A percentile compares a stretch with the other conserved stretches of the same genome.
These are phyloP conservation scores for Crotalus helleri DNA, from an alignment of 2,113 vertebrate genomes.

Conservation along the genomic window DNA sequence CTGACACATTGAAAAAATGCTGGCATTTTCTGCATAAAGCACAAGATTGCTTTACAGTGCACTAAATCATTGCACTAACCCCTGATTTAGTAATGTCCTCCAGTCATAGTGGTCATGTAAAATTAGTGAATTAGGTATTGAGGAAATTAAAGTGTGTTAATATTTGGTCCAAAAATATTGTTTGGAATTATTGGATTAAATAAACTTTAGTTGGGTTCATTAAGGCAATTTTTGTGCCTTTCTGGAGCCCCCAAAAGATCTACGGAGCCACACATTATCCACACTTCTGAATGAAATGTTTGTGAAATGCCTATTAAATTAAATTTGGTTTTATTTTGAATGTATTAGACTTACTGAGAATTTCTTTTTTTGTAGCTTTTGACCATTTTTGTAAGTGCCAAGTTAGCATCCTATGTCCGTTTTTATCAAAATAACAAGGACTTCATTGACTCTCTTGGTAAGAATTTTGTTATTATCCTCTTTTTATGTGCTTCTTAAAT, in stretches of 20 bases:
- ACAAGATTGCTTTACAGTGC: background rate
- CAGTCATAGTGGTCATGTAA: background rate
- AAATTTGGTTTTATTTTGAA: constrained; percentile 17
- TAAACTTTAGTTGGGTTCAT: background rate
- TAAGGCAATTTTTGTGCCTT: background rate
- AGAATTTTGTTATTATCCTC: constrained; percentile 63
- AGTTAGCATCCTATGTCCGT: constrained; percentile 90
- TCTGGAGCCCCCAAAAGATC: background rate
- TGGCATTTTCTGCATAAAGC: background rate
- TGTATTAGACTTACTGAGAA: constrained; percentile 41
- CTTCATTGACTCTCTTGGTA: constrained; percentile 98
- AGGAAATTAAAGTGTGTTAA: background rate
- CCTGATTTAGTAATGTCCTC: background rate
- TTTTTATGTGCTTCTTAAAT: background rate
- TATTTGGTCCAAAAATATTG: background rate
- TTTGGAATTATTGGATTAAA: background rate
- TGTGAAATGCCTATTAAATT: background rate
- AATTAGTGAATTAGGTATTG: background rate
- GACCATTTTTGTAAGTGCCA: constrained; percentile 98
- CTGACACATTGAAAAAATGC: background rate
- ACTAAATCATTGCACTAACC: background rate
- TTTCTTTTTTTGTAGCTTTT: constrained; percentile 79
- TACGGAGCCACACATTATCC: background rate
- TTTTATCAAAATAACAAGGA: constrained; percentile 99
- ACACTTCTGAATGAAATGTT: background rate